These are phyloP conservation scores for Clupea harengus DNA, from an alignment of 2,113 vertebrate genomes.

Conservation along the genomic window DNA sequence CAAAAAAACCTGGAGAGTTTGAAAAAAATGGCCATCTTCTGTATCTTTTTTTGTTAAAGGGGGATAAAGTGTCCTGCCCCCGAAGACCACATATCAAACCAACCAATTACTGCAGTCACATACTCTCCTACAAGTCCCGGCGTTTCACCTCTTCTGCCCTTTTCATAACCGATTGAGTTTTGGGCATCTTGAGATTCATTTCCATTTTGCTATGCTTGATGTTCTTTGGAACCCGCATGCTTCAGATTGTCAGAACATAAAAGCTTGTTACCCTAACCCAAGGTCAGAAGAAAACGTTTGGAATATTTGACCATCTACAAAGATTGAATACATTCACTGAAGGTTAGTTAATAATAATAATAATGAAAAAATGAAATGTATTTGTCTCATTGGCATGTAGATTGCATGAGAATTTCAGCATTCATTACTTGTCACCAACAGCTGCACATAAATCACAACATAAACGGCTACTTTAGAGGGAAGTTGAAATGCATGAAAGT, in stretches of 20 bases:
- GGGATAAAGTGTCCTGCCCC: not conserved
- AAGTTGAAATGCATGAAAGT: no score
- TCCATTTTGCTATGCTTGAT: not conserved
- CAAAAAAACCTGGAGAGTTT: slow-evolving; percentile 16
- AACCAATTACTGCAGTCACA: slow-evolving; percentile 3
- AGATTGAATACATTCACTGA: not conserved
- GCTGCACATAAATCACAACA: not conserved
- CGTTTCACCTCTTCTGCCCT: not conserved
- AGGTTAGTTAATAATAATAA: no score
- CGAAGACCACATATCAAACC: not conserved
- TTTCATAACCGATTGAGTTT: not conserved
- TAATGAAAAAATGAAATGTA: no score
- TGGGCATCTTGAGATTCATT: slow-evolving; percentile 6
- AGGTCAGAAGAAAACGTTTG: not conserved
- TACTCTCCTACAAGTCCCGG: not conserved
- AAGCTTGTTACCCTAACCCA: not conserved
- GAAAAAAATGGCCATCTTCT: not conserved
- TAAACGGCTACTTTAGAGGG: no score
- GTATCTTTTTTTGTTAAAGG: not conserved
- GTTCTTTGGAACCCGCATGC: not conserved
- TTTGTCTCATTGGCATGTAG: not conserved
- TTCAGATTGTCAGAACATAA: not conserved
- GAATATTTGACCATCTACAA: not conserved
- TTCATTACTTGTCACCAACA: no score
- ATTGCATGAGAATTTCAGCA: no score